phyloP scores from a whole-genome alignment of 1,140 invertebrate species.

The Lucilia sericata region DNA sequence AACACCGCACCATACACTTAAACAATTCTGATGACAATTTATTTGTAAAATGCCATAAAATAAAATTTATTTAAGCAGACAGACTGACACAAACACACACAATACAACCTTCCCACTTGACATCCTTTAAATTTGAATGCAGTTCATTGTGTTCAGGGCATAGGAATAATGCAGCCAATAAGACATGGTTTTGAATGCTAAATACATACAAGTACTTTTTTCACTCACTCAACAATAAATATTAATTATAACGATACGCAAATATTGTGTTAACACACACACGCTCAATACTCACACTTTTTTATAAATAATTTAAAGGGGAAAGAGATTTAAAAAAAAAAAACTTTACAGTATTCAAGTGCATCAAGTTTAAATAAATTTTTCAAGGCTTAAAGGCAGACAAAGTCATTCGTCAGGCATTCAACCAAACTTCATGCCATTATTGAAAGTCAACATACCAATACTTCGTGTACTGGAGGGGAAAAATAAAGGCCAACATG shows the following conservation, averaged over 20 bases:
- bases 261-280: neutral
- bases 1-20: neutral
- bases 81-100: neutral
- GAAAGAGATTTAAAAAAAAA: too few relatives aligned
- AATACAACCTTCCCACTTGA: neutral
- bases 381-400: slow-evolving; percentile 19
- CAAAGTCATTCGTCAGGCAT: neutral
- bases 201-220: slow-evolving; percentile 19
- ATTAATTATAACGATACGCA: slow-evolving; percentile 41
- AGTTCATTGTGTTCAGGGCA: neutral
- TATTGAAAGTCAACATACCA: neutral
- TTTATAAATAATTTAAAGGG: too few relatives aligned
- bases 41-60: neutral
- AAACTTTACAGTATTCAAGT: neutral
- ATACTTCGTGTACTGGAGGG: neutral
- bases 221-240: neutral
- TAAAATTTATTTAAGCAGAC: neutral
- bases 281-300: neutral
- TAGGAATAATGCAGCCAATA: neutral
- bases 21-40: neutral
- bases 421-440: neutral
- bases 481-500: neutral
- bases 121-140: neutral
- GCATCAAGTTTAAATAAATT: slow-evolving; percentile 13
- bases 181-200: slow-evolving; percentile 37